Evolutionary conservation across 2,888 invertebrate species (phyloP).

Genomic region (Diadegma fenestrale): DNA sequence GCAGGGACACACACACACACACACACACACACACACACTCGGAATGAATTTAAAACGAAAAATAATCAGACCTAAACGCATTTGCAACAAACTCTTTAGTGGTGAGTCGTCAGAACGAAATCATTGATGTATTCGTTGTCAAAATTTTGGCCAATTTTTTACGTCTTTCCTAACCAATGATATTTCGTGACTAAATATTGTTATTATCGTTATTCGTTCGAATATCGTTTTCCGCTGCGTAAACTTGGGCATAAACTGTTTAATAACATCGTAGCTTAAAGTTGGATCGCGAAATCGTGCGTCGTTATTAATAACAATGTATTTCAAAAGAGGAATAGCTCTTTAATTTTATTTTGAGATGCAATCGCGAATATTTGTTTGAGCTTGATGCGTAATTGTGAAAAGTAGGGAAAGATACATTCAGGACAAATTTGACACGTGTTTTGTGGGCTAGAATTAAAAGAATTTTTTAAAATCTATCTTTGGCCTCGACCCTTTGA

Average conservation of each 20-base stretch:
- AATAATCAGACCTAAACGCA: background rate
- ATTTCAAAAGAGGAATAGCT: constrained; percentile 8
- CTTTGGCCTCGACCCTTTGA: constrained; percentile 11
- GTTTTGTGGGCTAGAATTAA: constrained; percentile 6
- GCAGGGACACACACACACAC: background rate
- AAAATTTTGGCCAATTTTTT: constrained; percentile 8
- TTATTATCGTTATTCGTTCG: constrained; percentile 6
- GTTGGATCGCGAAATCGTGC: constrained; percentile 11
- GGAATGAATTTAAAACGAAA: background rate
- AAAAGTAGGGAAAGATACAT: constrained; percentile 15
- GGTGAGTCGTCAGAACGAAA: background rate
- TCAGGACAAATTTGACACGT: background rate
- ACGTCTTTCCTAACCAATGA: background rate
- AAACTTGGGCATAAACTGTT: constrained; percentile 3
- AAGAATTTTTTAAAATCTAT: background rate
- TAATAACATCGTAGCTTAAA: constrained; percentile 30
- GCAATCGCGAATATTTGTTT: constrained; percentile 31
- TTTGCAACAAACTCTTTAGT: constrained; percentile 22
- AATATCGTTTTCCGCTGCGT: constrained; percentile 1
- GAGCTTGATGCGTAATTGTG: constrained; percentile 5
- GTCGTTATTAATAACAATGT: constrained; percentile 11
- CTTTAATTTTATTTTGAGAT: constrained; percentile 11
- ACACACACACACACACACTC: background rate
- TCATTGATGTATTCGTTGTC: background rate
- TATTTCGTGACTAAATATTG: constrained; percentile 8